A percentile compares a stretch with the other conserved stretches of the same genome.
Evolutionary conservation across 2,888 invertebrate genomes (phyloP).

Genomic region (Acrobasis consociella): DNA sequence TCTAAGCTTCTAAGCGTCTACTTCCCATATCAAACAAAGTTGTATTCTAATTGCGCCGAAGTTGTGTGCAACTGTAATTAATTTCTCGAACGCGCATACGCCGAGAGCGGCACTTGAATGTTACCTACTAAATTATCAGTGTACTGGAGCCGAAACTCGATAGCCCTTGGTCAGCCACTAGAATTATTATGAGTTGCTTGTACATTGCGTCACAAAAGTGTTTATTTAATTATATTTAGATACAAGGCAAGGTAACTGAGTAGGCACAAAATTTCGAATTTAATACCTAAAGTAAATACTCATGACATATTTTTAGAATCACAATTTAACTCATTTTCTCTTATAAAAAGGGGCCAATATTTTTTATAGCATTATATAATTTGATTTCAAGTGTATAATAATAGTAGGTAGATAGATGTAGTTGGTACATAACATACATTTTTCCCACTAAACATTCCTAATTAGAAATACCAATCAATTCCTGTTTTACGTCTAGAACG

Average conservation of each 20-base stretch:
- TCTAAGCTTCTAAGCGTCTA: not conserved
- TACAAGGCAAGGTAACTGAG: not conserved
- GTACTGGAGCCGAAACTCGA: conserved; percentile 73
- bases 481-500: too few relatives aligned
- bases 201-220: conserved; percentile 46
- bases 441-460: too few relatives aligned
- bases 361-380: too few relatives aligned
- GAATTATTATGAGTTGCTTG: conserved; percentile 50
- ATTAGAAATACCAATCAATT: too few relatives aligned
- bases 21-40: conserved; percentile 5
- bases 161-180: conserved; percentile 69
- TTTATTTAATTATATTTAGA: conserved; percentile 16
- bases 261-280: not conserved
- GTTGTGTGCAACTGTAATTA: conserved; percentile 26
- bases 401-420: too few relatives aligned
- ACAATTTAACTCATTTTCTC: too few relatives aligned
- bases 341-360: too few relatives aligned
- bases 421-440: too few relatives aligned
- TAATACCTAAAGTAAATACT: too few relatives aligned
- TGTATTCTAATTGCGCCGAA: conserved; percentile 14
- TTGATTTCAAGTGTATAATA: too few relatives aligned
- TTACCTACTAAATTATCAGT: conserved; percentile 61
- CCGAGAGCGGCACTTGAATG: conserved; percentile 35
- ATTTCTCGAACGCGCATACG: conserved; percentile 35
- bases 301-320: too few relatives aligned